Percentiles rank a stretch among this genome's conserved stretches.
These are phyloP conservation scores for Eurytoma californica DNA, from an alignment of 2,888 invertebrate species.

Conservation along the genomic window DNA sequence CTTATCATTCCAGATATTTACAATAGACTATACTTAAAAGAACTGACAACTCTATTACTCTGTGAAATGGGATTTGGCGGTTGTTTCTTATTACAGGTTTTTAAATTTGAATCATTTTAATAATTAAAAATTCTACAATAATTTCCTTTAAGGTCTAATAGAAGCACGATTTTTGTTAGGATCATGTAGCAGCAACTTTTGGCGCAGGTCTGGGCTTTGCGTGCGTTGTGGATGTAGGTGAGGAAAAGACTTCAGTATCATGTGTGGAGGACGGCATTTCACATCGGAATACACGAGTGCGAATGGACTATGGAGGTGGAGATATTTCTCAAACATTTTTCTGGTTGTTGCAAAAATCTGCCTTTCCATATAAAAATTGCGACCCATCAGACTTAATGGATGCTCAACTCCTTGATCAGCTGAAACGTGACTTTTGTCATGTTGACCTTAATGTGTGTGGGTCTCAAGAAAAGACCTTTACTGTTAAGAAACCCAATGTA, in stretches of 20 bases:
- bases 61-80: constrained; percentile 90
- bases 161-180: constrained; percentile 75
- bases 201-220: constrained; percentile 90
- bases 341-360: constrained; percentile 91
- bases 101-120: constrained; percentile 11
- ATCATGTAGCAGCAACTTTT: constrained; percentile 90
- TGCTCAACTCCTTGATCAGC: constrained; percentile 85
- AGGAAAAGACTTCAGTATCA: constrained; percentile 95
- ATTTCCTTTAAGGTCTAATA: no score
- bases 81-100: constrained; percentile 88
- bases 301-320: constrained; percentile 92
- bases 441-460: constrained; percentile 93
- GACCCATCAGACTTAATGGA: constrained; percentile 85
- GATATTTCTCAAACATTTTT: constrained; percentile 93
- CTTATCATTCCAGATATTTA: constrained; percentile 93
- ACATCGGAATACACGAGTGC: constrained; percentile 87
- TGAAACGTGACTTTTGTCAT: constrained; percentile 94
- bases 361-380: constrained; percentile 92
- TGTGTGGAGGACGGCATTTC: constrained; percentile 98
- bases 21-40: constrained; percentile 88
- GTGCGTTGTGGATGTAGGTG: constrained; percentile 96
- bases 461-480: constrained; percentile 88
- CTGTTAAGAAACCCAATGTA: constrained; percentile 84
- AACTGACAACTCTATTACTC: constrained; percentile 87
- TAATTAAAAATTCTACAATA: not conserved